phyloP scores from a whole-genome alignment of 2,888 invertebrate genomes.

The Spisula subtruncata region DNA sequence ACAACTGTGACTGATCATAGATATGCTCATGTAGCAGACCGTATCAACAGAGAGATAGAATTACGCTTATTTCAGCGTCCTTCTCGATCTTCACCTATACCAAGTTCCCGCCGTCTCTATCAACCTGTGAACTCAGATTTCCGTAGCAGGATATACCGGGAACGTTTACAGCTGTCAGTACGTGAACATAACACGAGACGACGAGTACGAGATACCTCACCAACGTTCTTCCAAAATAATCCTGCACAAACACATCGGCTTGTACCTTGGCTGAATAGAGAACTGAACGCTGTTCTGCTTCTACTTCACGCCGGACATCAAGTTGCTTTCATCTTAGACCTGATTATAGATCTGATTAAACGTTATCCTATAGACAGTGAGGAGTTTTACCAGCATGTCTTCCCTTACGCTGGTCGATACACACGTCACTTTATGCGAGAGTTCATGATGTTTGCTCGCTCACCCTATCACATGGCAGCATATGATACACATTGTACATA shows the following conservation, averaged over 20 bases:
- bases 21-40: constrained; percentile 67
- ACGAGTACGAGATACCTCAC: constrained; percentile 79
- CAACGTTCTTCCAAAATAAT: constrained; percentile 88
- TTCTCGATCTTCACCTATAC: constrained; percentile 61
- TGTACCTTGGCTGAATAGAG: constrained; percentile 95
- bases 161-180: constrained; percentile 93
- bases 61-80: constrained; percentile 70
- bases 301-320: constrained; percentile 77
- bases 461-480: constrained; percentile 95
- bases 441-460: constrained; percentile 94
- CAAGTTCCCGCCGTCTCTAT: constrained; percentile 61
- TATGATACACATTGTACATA: constrained; percentile 88
- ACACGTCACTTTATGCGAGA: constrained; percentile 97
- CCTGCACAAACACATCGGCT: constrained; percentile 94
- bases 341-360: constrained; percentile 91
- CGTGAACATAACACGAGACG: constrained; percentile 63
- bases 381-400: constrained; percentile 92
- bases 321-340: constrained; percentile 90
- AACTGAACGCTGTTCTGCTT: constrained; percentile 91
- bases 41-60: constrained; percentile 65
- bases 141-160: constrained; percentile 92
- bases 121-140: constrained; percentile 81
- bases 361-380: constrained; percentile 88
- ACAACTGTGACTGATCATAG: constrained; percentile 86
- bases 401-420: constrained; percentile 91